These are phyloP conservation scores for Heterocephalus glaber DNA, from an alignment of 2,113 vertebrate species.

Conservation along the genomic window DNA sequence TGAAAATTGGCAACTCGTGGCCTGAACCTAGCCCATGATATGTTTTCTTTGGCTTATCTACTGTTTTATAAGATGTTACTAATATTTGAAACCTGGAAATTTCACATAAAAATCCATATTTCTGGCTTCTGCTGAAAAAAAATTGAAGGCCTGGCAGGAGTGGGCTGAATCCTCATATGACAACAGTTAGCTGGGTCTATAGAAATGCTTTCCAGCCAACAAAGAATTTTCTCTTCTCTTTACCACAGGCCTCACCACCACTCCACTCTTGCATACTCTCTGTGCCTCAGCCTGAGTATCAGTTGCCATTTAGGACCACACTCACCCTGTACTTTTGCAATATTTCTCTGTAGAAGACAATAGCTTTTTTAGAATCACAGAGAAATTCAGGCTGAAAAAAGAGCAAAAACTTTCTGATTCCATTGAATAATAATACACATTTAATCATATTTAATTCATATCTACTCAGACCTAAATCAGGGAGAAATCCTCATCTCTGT, in stretches of 20 bases:
- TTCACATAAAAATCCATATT: conserved; percentile 55
- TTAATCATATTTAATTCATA: conserved; percentile 2
- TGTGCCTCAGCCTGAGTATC: neutral
- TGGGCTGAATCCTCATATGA: neutral
- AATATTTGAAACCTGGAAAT: conserved; percentile 42
- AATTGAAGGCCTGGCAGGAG: neutral
- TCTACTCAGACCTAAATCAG: neutral
- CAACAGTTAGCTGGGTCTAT: neutral
- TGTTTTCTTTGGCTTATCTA: conserved; percentile 41
- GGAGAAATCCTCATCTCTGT: neutral
- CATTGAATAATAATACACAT: neutral
- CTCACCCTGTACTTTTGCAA: neutral
- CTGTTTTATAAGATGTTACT: neutral
- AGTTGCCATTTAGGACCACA: neutral
- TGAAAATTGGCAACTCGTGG: neutral
- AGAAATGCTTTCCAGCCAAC: neutral
- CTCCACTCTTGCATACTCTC: neutral
- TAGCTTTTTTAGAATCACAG: neutral
- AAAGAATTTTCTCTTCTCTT: neutral
- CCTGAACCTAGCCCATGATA: neutral
- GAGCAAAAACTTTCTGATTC: neutral
- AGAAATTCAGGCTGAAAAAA: neutral
- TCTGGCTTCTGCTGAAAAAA: conserved; percentile 15
- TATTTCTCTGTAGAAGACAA: neutral
- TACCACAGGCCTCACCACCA: neutral